Conservation (phyloP, 2,797 vertebrate genomes). For the Eulemur albifrons region DNA sequence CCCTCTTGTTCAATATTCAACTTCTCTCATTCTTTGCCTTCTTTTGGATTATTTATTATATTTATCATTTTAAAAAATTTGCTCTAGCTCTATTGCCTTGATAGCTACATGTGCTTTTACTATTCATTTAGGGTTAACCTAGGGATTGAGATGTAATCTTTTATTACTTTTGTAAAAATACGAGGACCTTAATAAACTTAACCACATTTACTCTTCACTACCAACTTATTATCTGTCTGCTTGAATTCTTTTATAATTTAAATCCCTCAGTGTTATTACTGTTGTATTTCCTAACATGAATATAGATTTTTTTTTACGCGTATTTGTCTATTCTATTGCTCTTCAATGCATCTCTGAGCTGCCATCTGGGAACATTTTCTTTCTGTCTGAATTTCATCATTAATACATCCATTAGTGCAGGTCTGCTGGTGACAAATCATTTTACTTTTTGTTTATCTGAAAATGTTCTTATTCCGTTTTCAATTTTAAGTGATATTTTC, state of each 20-base stretch:
- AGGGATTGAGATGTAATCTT: not conserved
- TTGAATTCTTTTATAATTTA: not conserved
- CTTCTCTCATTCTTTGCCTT: not conserved
- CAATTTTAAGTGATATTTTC: not conserved
- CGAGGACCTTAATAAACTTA: not conserved
- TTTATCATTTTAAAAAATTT: not conserved
- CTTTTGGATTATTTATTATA: conserved; percentile 1
- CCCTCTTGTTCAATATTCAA: not conserved
- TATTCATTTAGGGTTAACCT: not conserved
- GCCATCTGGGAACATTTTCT: not conserved
- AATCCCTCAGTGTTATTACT: not conserved
- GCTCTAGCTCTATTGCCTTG: not conserved
- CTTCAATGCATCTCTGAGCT: not conserved
- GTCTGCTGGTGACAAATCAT: conserved; percentile 18
- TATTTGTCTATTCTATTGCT: not conserved
- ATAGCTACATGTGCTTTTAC: not conserved
- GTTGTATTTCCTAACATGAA: not conserved
- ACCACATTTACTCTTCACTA: not conserved
- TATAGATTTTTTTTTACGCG: not conserved
- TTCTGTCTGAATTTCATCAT: conserved; percentile 44
- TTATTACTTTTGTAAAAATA: not conserved
- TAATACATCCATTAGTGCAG: conserved; percentile 24
- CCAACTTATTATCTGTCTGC: not conserved
- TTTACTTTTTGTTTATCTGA: not conserved
- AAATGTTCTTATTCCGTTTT: conserved; percentile 22